These are phyloP conservation scores for Hypomesus transpacificus DNA, from an alignment of 2,113 vertebrate genomes.

Conservation along the genomic window DNA sequence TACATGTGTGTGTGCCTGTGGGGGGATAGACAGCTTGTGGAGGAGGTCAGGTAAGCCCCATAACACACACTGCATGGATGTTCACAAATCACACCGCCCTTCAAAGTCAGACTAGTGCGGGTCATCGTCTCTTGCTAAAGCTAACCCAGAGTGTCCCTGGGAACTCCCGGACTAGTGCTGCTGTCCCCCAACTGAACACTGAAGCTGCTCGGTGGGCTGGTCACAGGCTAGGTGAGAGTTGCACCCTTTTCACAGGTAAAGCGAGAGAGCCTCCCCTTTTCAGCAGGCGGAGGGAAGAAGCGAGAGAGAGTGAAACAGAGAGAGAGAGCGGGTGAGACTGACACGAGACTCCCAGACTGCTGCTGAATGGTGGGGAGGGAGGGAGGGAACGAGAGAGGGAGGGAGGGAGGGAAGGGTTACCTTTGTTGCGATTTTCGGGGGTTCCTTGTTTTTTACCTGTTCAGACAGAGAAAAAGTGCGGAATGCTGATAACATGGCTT, in stretches of 20 bases:
- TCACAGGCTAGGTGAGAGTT: constrained; percentile 66
- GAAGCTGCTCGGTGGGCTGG: background rate
- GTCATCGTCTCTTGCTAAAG: constrained; percentile 13
- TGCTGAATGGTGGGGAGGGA: constrained; percentile 65
- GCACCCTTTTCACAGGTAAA: constrained; percentile 84
- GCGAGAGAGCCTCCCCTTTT: constrained; percentile 74
- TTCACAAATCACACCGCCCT: background rate
- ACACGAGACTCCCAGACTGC: constrained; percentile 70
- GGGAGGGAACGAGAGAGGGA: constrained; percentile 57
- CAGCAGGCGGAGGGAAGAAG: constrained; percentile 58
- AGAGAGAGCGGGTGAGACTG: constrained; percentile 54
- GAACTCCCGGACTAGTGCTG: no score
- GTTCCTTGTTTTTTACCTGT: constrained; percentile 99
- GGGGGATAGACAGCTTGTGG: constrained; percentile 42
- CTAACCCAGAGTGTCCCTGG: no score
- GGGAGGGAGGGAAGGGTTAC: constrained; percentile 83
- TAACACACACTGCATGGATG: constrained; percentile 42
- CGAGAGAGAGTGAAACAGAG: constrained; percentile 8
- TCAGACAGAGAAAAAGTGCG: constrained; percentile 90
- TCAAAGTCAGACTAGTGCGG: background rate
- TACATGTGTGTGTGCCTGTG: background rate
- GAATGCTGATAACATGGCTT: constrained; percentile 82
- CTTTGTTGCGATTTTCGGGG: constrained; percentile 99
- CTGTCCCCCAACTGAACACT: no score
- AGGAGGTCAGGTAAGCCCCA: constrained; percentile 50